Conservation (phyloP, 2,113 vertebrate species). For the Rousettus leschenaultii region DNA sequence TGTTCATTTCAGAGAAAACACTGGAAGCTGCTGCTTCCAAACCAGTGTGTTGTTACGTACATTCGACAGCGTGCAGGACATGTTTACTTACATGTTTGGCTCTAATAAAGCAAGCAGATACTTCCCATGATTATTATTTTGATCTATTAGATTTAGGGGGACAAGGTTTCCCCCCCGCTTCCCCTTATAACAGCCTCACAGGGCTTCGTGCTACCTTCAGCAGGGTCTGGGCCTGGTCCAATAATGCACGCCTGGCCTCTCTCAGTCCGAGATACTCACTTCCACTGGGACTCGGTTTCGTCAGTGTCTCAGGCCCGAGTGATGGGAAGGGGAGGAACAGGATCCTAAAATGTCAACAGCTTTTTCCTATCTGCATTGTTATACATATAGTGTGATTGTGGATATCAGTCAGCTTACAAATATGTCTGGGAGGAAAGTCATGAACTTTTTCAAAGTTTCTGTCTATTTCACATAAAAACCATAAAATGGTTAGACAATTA, state of each 20-base stretch:
- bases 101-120: constrained; percentile 33
- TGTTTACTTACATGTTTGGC: constrained; percentile 44
- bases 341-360: not conserved
- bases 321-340: not conserved
- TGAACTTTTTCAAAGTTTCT: not conserved
- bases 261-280: not conserved
- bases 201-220: not conserved
- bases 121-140: constrained; percentile 38
- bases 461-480: not conserved
- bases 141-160: not conserved
- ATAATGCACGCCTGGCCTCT: not conserved
- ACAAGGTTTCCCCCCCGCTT: not conserved
- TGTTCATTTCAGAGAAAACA: constrained; percentile 48
- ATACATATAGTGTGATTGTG: not conserved
- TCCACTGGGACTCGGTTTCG: too few species aligned
- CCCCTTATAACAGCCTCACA: not conserved
- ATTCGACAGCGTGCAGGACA: constrained; percentile 49
- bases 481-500: not conserved
- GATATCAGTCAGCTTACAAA: not conserved
- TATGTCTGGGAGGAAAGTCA: not conserved
- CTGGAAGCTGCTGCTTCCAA: not conserved
- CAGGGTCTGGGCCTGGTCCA: not conserved
- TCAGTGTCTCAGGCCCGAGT: too few species aligned
- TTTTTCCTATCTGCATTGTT: not conserved
- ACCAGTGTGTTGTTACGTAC: not conserved